Percentiles rank a stretch among this genome's conserved stretches.
phyloP scores from a whole-genome alignment of 2,797 vertebrate species.

The Naso thynnoides region DNA sequence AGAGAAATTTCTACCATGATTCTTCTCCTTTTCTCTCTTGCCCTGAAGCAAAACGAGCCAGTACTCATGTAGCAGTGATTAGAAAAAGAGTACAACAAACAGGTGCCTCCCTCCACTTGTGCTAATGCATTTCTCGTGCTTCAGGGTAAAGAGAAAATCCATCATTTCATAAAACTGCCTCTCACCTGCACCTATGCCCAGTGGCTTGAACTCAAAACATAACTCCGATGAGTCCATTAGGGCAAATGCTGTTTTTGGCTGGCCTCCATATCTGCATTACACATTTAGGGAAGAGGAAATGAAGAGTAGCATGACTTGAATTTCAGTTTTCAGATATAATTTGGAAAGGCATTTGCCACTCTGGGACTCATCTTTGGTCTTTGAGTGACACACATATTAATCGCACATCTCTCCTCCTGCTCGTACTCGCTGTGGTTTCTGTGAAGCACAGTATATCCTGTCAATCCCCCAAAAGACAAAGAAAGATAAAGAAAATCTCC shows the following conservation, averaged over 20 bases:
- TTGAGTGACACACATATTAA: constrained; percentile 49
- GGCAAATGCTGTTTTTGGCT: constrained; percentile 56
- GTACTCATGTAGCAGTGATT: constrained; percentile 24
- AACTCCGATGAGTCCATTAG: constrained; percentile 31
- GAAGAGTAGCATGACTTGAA: constrained; percentile 14
- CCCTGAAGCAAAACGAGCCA: constrained; percentile 4
- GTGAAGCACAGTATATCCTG: constrained; percentile 26
- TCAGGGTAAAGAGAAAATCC: constrained; percentile 4
- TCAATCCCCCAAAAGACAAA: constrained; percentile 18
- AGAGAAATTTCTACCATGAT: background rate
- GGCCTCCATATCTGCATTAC: constrained; percentile 38
- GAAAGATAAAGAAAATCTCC: constrained; percentile 13
- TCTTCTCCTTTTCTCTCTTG: constrained; percentile 15
- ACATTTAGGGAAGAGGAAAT: background rate
- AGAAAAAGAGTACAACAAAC: constrained; percentile 22
- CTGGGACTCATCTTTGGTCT: constrained; percentile 13
- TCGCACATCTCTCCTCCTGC: constrained; percentile 27
- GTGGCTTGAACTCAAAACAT: constrained; percentile 25
- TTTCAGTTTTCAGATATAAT: constrained; percentile 21
- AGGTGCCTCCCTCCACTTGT: constrained; percentile 18
- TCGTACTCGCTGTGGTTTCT: constrained; percentile 15
- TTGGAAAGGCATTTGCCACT: constrained; percentile 29
- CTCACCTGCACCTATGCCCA: constrained; percentile 38
- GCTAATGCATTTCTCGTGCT: constrained; percentile 50
- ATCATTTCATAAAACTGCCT: constrained; percentile 22